Evolutionary conservation across 2,797 vertebrate genomes (phyloP), one percentile per base, ranked within the genome.

Genomic region (Podarcis siculus): DNA sequence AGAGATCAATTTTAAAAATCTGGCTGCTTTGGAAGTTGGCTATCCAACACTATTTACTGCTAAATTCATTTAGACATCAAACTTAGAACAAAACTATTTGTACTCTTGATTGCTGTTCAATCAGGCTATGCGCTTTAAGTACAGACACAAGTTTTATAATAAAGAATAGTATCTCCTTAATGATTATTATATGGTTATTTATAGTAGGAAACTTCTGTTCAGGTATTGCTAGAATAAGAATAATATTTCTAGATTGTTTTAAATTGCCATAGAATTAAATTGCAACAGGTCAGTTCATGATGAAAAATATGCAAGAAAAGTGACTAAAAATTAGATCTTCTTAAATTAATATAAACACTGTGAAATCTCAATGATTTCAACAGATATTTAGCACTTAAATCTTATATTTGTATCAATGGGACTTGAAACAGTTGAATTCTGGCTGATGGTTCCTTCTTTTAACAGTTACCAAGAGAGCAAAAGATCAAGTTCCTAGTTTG

Each of bases 131-230:
- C 69, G 64, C 42, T 89, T 94, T 82, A 42, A 13, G 42, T 87
- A 76, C 19, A 61, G n/a, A 79, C 45, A 8, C 23, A 90, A 89
- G 72, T 88, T 76, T 77, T 87, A 58, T 83, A 90, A 92, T 91
- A 89, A 89, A 90, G 86, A 30, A 58, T 37, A 89, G 66, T 39
- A 13, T 87, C 69, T 90, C 86, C 91, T 6, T 91, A 79, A 93
- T 90, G 89, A 92, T 92, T 58, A 72, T 89, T 85, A 12, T 23
- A 64, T 45, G 92, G 87, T 85, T 94, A 72, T 42, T 81, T 75
- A 85, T 42, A 89, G 91, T 89, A 93, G 88, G 85, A 81, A 7
- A 86, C 42, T 42, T 55, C 87, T 82, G 69, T 72, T 91, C 88
- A 92, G 39, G 93, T 92, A 85, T 72, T 0, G 0, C 67, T 90